Percentiles rank a stretch among this genome's conserved stretches.
Evolutionary conservation across 2,888 invertebrate genomes (phyloP).

Genomic region (Trissolcus brochymenae): DNA sequence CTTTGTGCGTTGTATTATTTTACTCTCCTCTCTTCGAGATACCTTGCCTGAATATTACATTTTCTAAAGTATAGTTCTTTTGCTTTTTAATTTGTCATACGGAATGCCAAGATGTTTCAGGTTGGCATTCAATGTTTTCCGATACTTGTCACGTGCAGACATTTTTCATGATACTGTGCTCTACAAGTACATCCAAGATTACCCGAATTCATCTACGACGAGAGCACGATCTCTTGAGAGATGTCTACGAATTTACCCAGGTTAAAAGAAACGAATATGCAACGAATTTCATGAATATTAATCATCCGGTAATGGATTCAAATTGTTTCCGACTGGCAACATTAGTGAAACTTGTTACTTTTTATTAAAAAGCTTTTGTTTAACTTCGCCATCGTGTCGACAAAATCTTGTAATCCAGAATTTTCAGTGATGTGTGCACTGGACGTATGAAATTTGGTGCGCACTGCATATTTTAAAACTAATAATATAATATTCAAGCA

Average conservation of each 20-base stretch:
- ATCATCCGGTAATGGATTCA: conserved; percentile 8
- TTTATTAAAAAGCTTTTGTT: background rate
- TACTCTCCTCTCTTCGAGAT: background rate
- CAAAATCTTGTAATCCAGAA: too few relatives aligned
- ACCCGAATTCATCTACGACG: conserved; percentile 42
- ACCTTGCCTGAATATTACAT: too few relatives aligned
- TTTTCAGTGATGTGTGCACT: too few relatives aligned
- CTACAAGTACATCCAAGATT: conserved; percentile 53
- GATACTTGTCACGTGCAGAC: conserved; percentile 42
- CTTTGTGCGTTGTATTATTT: too few relatives aligned
- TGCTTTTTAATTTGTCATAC: conserved; percentile 49
- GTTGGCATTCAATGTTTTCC: conserved; percentile 41
- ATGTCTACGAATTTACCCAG: background rate
- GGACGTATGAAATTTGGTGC: too few relatives aligned
- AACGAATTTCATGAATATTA: conserved; percentile 31
- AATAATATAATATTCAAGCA: too few relatives aligned
- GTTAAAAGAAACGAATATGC: conserved; percentile 3
- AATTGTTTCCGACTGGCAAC: background rate
- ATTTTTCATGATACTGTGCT: conserved; percentile 48
- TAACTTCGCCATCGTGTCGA: too few relatives aligned
- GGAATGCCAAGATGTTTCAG: conserved; percentile 40
- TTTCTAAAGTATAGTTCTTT: background rate
- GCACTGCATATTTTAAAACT: too few relatives aligned
- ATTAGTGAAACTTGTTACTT: background rate
- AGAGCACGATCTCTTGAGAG: conserved; percentile 25